phyloP scores from a whole-genome alignment of 2,113 vertebrate genomes.

The Lota lota region DNA sequence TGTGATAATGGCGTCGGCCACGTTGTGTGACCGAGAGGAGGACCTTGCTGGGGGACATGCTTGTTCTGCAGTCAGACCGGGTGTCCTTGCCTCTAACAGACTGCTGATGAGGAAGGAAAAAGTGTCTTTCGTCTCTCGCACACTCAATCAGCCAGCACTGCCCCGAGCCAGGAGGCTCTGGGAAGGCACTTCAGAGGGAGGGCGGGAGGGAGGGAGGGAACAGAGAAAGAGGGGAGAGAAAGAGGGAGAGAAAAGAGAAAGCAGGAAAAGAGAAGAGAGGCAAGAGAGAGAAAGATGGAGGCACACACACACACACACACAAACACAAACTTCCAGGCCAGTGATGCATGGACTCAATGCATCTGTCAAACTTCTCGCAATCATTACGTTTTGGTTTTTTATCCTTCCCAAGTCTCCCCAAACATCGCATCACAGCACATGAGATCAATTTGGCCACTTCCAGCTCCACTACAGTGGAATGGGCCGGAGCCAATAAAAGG shows the following conservation, averaged over 20 bases:
- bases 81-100: slow-evolving; percentile 62
- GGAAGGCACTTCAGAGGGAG: slow-evolving; percentile 37
- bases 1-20: slow-evolving; percentile 38
- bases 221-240: no score
- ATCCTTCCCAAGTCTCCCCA: no score
- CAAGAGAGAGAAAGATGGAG: background rate
- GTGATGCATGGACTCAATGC: slow-evolving; percentile 1
- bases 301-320: background rate
- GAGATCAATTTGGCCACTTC: background rate
- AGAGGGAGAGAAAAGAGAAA: no score
- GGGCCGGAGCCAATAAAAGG: no score
- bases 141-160: slow-evolving; percentile 53
- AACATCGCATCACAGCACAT: slow-evolving; percentile 5
- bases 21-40: slow-evolving; percentile 47
- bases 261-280: no score
- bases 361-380: background rate
- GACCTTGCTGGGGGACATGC: slow-evolving; percentile 44
- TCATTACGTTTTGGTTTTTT: background rate
- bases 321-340: background rate
- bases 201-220: slow-evolving; percentile 16
- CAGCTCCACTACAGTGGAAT: no score
- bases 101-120: slow-evolving; percentile 59
- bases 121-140: slow-evolving; percentile 29
- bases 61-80: slow-evolving; percentile 61
- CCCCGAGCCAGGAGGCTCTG: slow-evolving; percentile 40